Percentiles rank a stretch among this genome's conserved stretches.
These are phyloP conservation scores for Agrypnia vestita DNA, from an alignment of 1,140 invertebrate genomes.

Conservation along the genomic window DNA sequence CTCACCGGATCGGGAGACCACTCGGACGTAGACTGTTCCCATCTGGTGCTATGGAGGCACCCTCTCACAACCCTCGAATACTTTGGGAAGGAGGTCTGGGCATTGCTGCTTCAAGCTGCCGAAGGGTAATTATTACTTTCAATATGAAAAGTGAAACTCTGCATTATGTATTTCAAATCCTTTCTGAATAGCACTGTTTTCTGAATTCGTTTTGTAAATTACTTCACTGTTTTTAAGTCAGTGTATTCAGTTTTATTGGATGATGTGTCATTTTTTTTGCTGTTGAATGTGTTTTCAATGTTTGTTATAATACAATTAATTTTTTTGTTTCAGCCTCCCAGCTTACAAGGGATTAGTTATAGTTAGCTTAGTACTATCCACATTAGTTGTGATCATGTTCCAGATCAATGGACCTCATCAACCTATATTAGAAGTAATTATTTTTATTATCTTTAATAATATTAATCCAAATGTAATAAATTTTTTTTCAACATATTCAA, in stretches of 20 bases:
- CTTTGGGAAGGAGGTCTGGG: slow-evolving; percentile 84
- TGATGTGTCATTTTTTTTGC: too few species aligned
- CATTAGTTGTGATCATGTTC: slow-evolving; percentile 64
- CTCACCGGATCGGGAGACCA: not conserved
- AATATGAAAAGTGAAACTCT: too few species aligned
- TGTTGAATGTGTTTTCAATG: not conserved
- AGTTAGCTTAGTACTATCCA: slow-evolving; percentile 60
- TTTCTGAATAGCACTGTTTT: too few species aligned
- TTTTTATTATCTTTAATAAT: not conserved
- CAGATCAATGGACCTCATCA: slow-evolving; percentile 70
- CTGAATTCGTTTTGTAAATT: too few species aligned
- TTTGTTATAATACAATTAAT: slow-evolving; percentile 15
- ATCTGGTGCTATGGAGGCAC: slow-evolving; percentile 89
- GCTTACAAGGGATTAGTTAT: slow-evolving; percentile 69
- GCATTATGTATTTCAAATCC: too few species aligned
- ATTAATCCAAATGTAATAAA: not conserved
- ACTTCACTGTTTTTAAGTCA: too few species aligned
- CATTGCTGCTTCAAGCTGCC: slow-evolving; percentile 71
- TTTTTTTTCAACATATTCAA: not conserved
- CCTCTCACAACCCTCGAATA: slow-evolving; percentile 89
- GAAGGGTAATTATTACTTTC: slow-evolving; percentile 64
- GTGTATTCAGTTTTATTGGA: too few species aligned
- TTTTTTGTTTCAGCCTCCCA: slow-evolving; percentile 67
- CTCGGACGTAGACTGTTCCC: slow-evolving; percentile 61
- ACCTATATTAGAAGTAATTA: slow-evolving; percentile 67